Base-by-base conservation (phyloP, 35 echinoderm and acorn worm species). In the Hemicentrotus pulcherrimus region DNA sequence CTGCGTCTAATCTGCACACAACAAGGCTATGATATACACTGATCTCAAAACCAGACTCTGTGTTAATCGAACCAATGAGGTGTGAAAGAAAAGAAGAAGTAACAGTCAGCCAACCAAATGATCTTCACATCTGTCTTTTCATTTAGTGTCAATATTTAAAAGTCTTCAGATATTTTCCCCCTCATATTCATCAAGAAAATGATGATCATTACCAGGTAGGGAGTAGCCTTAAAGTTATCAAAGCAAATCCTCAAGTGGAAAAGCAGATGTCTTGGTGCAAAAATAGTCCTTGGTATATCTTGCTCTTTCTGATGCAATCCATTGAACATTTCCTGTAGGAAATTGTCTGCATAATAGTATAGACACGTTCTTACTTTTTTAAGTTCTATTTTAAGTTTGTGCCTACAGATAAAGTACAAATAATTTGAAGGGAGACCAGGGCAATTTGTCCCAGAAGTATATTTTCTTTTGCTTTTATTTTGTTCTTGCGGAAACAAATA, bases 131-230 rank as follows among this genome's bases (percentile, higher is more conserved):
- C 65, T 78, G 65, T 78, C 22, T 78, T 78, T 78, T 78, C 65
- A 78, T 78, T 78, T 78, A 78, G 65, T 78, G 65, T 78, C 65
- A 78, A 78, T 78, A 78, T 78, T 78, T 78, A 78, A 78, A 78
- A 78, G 65, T 78, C 65, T 78, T 22, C 65, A 78, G 65, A 78
- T 78, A 78, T 78, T 78, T 78, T 78, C 24, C 22, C 24, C 8
- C 65, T 78, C 65, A 28, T 78, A 78, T 78, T 24, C 18, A 78
- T 78, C 65, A 78, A 78, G 65, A 78, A 10, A 28, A 78, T 78
- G 28, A 78, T 4, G 65, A 78, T 78, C 22, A n/a, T 78, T 78
- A 78, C 65, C 65, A 28, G 65, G 65, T 78, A 78, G n/a, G 65
- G 3, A 28, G 65, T 78, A 78, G 28, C 65, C 18, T 78, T 78